These are phyloP conservation scores for Aspidiotus rigidus DNA, from an alignment of 2,888 invertebrate genomes.

Conservation along the genomic window DNA sequence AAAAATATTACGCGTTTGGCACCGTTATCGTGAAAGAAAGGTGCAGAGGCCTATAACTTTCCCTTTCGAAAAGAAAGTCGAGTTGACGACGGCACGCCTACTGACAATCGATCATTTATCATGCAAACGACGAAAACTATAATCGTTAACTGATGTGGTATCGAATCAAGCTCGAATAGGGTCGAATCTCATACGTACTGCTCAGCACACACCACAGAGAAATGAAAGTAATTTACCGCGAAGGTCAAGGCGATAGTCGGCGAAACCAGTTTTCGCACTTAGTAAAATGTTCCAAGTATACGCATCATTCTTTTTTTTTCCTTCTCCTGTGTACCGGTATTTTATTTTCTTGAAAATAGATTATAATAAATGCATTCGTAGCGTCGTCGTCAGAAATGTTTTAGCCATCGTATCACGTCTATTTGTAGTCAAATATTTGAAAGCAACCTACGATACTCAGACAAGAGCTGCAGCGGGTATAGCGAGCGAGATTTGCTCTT, in stretches of 20 bases:
- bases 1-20: slow-evolving; percentile 1
- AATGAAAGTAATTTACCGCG: slow-evolving; percentile 28
- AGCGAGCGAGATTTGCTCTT: too few species aligned
- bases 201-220: slow-evolving; percentile 12
- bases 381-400: too few species aligned
- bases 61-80: slow-evolving; percentile 31
- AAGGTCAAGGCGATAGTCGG: slow-evolving; percentile 29
- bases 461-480: too few species aligned
- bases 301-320: neutral
- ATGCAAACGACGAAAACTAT: slow-evolving; percentile 1
- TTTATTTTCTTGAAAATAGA: too few species aligned
- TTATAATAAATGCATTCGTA: too few species aligned
- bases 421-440: too few species aligned
- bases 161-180: slow-evolving; percentile 17
- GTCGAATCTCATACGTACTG: slow-evolving; percentile 7
- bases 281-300: neutral
- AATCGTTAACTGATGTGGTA: slow-evolving; percentile 4
- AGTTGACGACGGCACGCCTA: slow-evolving; percentile 25
- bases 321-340: neutral
- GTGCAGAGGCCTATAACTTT: slow-evolving; percentile 21
- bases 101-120: slow-evolving; percentile 24
- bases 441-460: too few species aligned
- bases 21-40: slow-evolving; percentile 31
- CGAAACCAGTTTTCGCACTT: slow-evolving; percentile 4
- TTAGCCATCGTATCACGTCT: too few species aligned